Evolutionary conservation across 2,888 invertebrate genomes (phyloP), one percentile per base, ranked within the genome.

Genomic region (Philopedon plagiatum): DNA sequence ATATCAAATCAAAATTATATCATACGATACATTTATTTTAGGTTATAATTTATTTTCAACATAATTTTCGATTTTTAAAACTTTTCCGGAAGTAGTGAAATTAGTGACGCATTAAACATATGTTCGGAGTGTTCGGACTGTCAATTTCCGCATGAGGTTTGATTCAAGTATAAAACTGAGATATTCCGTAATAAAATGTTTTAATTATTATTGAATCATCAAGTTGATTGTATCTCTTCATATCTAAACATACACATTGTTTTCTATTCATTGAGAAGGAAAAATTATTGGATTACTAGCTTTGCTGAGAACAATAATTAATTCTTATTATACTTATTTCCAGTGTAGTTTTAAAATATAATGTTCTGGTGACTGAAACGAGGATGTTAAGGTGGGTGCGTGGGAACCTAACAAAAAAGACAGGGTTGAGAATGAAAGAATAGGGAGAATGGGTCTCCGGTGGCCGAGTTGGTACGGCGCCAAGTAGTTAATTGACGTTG

Each of bases 81-180:
- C n/a, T 46, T 46, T 46, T 46, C 19, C 19, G 46, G 46, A 46
- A 46, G 46, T 46, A 21, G 11, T 46, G 23, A 46, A 19, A 19
- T 19, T 3, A 9, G 44, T 21, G 11, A 46, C 46, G 23, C 21
- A 23, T 46, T 21, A 11, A 21, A 46, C 46, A 46, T 21, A 46
- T 46, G 46, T n/a, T 46, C 23, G n/a, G 11, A 23, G 23, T 46
- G 46, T n/a, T 46, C 23, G n/a, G 11, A 23, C 9, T n/a, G 19
- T 46, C 19, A 46, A 46, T 19, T 46, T 46, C 46, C 46, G 21
- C 9, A 23, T 46, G n/a, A 23, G 23, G 21, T 46, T 46, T 23
- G 23, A 21, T 46, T 23, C 11, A 46, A n/a, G n/a, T 39, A 39
- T 26, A 26, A 7, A 7, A 3, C 26, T 5, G 7, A 5, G 7